Conservation (phyloP, 2,888 invertebrate genomes). For the Lithophane leautieri region DNA sequence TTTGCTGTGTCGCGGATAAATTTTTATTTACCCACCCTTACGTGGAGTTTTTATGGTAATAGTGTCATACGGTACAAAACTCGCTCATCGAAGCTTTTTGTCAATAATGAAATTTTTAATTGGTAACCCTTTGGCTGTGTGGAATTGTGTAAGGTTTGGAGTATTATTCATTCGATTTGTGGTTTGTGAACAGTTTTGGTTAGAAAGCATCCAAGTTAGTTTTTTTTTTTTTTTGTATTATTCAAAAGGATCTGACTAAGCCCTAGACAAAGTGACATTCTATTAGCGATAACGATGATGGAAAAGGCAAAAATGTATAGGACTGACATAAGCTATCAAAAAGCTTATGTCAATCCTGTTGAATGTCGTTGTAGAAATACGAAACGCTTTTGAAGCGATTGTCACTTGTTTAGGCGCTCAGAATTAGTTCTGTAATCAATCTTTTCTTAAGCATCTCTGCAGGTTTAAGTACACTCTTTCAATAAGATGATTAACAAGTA, state of each 20-base stretch:
- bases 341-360: too few species aligned
- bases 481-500: not conserved
- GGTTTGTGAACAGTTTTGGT: not conserved
- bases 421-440: not conserved
- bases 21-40: constrained; percentile 68
- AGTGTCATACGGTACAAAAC: constrained; percentile 54
- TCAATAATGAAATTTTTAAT: constrained; percentile 61
- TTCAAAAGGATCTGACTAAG: not conserved
- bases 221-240: not conserved
- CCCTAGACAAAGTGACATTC: too few species aligned
- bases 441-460: not conserved
- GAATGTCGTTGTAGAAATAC: too few species aligned
- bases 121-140: constrained; percentile 13
- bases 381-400: too few species aligned
- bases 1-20: constrained; percentile 74
- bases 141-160: not conserved
- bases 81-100: constrained; percentile 58
- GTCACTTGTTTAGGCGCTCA: not conserved
- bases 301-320: too few species aligned
- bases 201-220: not conserved
- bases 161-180: constrained; percentile 44
- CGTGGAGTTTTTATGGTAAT: constrained; percentile 61
- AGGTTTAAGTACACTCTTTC: not conserved
- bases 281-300: too few species aligned
- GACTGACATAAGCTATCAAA: too few species aligned